A percentile compares a stretch with the other conserved stretches of the same genome.
Conservation (phyloP, 2,797 vertebrate genomes). For the Petrocephalus sullivani region DNA sequence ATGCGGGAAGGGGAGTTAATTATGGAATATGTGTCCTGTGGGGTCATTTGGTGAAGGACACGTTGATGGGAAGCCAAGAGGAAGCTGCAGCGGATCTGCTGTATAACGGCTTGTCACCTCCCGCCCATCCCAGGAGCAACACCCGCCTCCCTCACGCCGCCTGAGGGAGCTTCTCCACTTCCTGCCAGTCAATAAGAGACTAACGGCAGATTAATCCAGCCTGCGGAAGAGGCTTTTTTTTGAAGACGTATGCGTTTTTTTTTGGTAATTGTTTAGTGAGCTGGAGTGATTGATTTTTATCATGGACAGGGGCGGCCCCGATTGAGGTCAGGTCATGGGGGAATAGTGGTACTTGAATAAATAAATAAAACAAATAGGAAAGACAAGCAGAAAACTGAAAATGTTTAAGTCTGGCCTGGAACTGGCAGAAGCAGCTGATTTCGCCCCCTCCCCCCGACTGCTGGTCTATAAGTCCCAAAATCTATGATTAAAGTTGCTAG, state of each 20-base stretch:
- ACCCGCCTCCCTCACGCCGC: constrained; percentile 49
- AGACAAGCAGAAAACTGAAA: constrained; percentile 28
- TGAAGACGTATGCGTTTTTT: constrained; percentile 64
- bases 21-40: background rate
- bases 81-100: background rate
- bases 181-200: constrained; percentile 63
- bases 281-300: constrained; percentile 76
- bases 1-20: background rate
- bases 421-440: constrained; percentile 7
- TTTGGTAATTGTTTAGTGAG: constrained; percentile 76
- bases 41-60: background rate
- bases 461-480: background rate
- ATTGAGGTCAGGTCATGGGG: constrained; percentile 65
- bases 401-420: constrained; percentile 12
- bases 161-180: constrained; percentile 42
- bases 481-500: constrained; percentile 9
- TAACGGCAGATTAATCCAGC: constrained; percentile 72
- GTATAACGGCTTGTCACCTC: background rate
- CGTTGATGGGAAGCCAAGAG: background rate
- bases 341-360: constrained; percentile 60
- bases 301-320: constrained; percentile 63
- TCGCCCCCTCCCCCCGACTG: background rate
- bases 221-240: constrained; percentile 52
- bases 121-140: constrained; percentile 23
- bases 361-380: constrained; percentile 59